Evolutionary conservation across 2,797 vertebrate genomes (phyloP), one percentile per base, ranked within the genome.

Genomic region (Galagoides demidoff): DNA sequence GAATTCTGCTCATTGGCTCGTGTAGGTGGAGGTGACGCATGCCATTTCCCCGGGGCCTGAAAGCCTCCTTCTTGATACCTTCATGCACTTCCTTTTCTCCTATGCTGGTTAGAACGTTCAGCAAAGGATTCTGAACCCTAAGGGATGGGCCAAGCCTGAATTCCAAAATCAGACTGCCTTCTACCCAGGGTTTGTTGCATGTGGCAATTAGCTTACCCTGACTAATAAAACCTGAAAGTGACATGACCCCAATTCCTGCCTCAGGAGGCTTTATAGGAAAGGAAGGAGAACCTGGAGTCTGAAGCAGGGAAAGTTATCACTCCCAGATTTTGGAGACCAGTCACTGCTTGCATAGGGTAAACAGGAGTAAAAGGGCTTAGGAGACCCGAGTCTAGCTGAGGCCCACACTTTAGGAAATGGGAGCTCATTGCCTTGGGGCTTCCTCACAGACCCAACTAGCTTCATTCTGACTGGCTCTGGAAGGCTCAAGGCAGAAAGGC

Each of bases 401-500:
- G 61, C 8, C 31, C 70, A 81, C 78, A 43, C 4, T 78, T 71
- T 8, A 43, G n/a, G 64, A 76, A 94, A 71, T 93, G 14, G 25
- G 23, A 45, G 29, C 11, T 73, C 83, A 81, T 20, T n/a, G 55
- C n/a, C 22, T 34, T n/a, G 57, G 49, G 39, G 43, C 73, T 45
- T 73, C 70, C 61, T 95, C 43, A 61, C 27, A 73, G 13, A 81
- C 7, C 37, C 71, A 83, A 83, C 43, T 66, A 39, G 17, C 39
- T 88, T 86, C 86, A 45, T 45, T 82, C 45, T 89, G 78, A 74
- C 39, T 63, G 43, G 27, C 19, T 85, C 57, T 71, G 63, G 87
- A 89, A 96, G 34, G 19, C 71, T 77, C 52, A 89, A 92, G 31
- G 49, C 63, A 82, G 57, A 85, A 85, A 90, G 85, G 39, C 11